These are phyloP conservation scores for Drosophila hamatofila DNA, from an alignment of 2,888 invertebrate species.

Conservation along the genomic window DNA sequence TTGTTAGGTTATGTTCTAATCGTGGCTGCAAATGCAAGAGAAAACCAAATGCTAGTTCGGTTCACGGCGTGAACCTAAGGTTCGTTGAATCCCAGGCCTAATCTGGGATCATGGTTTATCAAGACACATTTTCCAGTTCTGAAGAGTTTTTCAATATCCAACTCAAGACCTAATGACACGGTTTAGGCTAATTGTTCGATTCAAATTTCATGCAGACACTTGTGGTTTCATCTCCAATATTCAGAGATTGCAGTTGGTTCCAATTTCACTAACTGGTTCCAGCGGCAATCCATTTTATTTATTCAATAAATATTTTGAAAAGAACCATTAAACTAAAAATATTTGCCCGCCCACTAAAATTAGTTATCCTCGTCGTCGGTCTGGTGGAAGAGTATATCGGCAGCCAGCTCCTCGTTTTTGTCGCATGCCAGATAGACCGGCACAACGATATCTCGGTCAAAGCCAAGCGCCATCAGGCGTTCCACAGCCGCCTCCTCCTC, in stretches of 20 bases:
- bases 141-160: background rate
- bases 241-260: too few species aligned
- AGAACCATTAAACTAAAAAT: background rate
- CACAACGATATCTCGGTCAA: constrained; percentile 69
- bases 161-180: too few species aligned
- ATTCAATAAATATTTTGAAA: background rate
- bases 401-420: constrained; percentile 77
- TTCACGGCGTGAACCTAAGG: background rate
- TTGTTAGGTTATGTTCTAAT: constrained; percentile 83
- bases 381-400: constrained; percentile 75
- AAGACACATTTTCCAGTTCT: background rate
- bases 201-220: background rate
- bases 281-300: background rate
- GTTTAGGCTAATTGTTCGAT: background rate
- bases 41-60: background rate
- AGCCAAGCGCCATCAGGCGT: constrained; percentile 76
- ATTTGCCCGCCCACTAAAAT: background rate
- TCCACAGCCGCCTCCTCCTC: constrained; percentile 69
- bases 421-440: constrained; percentile 78
- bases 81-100: background rate
- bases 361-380: constrained; percentile 64
- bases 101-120: background rate
- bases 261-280: background rate
- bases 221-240: too few species aligned
- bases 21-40: background rate